Base-by-base conservation (phyloP, 2,113 vertebrate species). In the Lucifuga dentata region DNA sequence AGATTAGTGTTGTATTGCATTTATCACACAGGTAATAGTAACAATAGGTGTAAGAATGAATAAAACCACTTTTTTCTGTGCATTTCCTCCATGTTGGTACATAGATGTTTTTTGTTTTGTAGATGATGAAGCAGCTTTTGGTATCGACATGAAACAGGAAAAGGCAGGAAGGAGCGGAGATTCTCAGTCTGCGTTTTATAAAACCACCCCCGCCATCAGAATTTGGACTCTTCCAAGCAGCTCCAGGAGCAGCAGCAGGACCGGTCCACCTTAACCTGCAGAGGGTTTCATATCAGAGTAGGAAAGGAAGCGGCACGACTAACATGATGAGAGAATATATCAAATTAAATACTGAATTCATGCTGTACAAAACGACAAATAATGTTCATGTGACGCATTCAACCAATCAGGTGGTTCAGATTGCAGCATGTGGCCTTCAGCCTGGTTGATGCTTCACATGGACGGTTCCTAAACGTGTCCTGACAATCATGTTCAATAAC, bases 21-120 rank as follows among this genome's bases (percentile, higher is more conserved):
- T 83, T 64, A 79, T 86, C 81, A 89, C 81, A 78, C 79, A 78
- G 73, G 48, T 61, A 73, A 76, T 62, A 86, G 60, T 41, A 80
- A 84, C 50, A 85, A 83, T 53, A 85, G 49, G 61, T 65, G 74
- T 16, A 70, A 67, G 29, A 80, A 84, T 51, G 61, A 80, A 80
- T 49, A 79, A 76, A 66, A 68, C 51, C 45, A 57, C 48, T 49
- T 16, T 59, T 72, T 46, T 57, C 65, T 78, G 58, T 84, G 83
- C 79, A 74, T 68, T 49, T 81, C 57, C 66, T 81, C 67, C 8
- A 1, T 2, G 40, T 73, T 17, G 41, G 39, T 63, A 26, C 11
- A 2, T 59, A 7, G 64, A n/a, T 36, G 21, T 44, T 44, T 70
- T 52, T 60, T 45, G 20, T 78, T 68, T 60, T 16, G 15, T 59